Percentiles rank a stretch among this genome's conserved stretches.
Evolutionary conservation across 2,797 vertebrate genomes (phyloP).

Genomic region (Meriones psammophilus): DNA sequence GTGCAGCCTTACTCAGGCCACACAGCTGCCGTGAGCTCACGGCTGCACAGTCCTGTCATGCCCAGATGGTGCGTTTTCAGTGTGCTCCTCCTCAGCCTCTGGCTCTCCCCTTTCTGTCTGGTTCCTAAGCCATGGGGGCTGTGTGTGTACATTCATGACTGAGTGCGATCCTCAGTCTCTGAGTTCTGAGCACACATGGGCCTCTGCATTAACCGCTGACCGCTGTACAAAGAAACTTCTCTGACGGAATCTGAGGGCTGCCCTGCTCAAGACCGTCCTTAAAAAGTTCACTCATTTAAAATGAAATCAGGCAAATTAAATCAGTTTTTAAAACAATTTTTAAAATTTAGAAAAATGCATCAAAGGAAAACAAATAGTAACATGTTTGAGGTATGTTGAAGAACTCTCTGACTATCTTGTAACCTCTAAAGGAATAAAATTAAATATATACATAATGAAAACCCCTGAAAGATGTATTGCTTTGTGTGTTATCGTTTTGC

Average conservation of each 20-base stretch:
- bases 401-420: background rate
- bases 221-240: background rate
- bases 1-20: background rate
- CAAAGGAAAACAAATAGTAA: background rate
- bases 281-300: background rate
- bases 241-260: background rate
- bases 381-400: background rate
- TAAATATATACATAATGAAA: background rate
- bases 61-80: background rate
- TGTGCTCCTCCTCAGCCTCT: background rate
- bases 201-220: background rate
- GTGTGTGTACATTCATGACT: background rate
- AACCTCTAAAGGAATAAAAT: constrained; percentile 30
- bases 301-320: background rate
- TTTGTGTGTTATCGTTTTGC: background rate
- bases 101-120: background rate
- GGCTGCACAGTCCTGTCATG: background rate
- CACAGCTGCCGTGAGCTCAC: too few relatives aligned
- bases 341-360: background rate
- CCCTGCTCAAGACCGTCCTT: background rate
- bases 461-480: background rate
- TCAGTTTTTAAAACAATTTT: background rate
- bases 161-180: background rate
- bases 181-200: too few relatives aligned
- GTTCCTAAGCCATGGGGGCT: background rate